A percentile compares a stretch with the other conserved stretches of the same genome.
phyloP scores from a whole-genome alignment of 2,888 invertebrate genomes.

The Scaptomyza flava region DNA sequence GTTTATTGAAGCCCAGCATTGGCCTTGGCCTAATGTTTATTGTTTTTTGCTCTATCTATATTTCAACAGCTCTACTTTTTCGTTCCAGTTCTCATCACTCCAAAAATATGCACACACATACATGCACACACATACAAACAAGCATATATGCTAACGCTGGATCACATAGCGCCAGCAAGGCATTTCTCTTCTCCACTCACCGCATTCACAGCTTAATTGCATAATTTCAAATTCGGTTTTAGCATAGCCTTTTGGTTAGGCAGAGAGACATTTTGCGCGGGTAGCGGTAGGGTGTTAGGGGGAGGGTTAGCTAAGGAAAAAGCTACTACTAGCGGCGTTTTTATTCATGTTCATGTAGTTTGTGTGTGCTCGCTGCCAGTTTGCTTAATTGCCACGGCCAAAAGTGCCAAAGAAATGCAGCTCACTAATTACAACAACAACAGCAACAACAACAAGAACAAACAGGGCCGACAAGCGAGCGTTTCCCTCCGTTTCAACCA shows the following conservation, averaged over 20 bases:
- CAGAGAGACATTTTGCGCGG: not conserved
- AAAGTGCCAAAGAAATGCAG: conserved; percentile 78
- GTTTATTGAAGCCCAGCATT: not conserved
- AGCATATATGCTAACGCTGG: not conserved
- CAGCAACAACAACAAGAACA: conserved; percentile 73
- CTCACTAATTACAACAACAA: conserved; percentile 74
- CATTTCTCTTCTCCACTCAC: not conserved
- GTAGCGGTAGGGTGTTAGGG: not conserved
- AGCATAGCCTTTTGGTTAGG: conserved; percentile 34
- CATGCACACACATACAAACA: not conserved
- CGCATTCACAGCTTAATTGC: conserved; percentile 55
- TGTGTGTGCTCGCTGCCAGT: conserved; percentile 44
- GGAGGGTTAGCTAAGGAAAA: not conserved
- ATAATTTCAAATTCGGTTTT: conserved; percentile 69
- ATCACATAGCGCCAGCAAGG: conserved; percentile 7
- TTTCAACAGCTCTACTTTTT: not conserved
- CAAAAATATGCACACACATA: not conserved
- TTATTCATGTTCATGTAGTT: conserved; percentile 23
- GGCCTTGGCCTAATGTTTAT: conserved; percentile 16
- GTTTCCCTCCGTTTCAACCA: not conserved
- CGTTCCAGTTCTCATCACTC: not conserved
- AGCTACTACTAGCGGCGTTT: not conserved
- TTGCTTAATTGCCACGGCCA: conserved; percentile 75
- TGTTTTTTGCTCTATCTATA: not conserved
- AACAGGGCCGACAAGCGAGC: conserved; percentile 46